Base-by-base conservation (phyloP, 2,113 vertebrate species). In the rabbit (Oryctolagus cuniculus) region DNA sequence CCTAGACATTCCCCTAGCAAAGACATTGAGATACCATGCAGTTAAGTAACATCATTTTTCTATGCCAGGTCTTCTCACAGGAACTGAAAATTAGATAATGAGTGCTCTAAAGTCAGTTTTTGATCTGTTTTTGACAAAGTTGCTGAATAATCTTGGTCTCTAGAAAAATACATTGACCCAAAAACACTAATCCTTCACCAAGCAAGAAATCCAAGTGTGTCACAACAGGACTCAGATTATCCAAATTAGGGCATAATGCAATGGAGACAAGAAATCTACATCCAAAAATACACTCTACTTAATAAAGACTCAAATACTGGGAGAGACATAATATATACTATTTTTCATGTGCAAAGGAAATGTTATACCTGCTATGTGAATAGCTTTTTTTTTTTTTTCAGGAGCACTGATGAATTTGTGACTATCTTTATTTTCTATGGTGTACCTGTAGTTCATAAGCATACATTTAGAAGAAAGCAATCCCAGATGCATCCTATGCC, bases 181-280 rank as follows among this genome's bases (percentile, higher is more conserved):
- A 87, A 53, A 44, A 17, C 90, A 73, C 34, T 19, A 84, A 85
- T 51, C 17, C 85, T 19, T 88, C 64, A 17, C 84, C 89, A 95
- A 96, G 34, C 5, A 93, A 89, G 64, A 95, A 93, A 96, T 83
- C 53, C 3, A 89, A 44, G 44, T 72, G 6, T 69, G 22, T 94
- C 58, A 91, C 9, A 64, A 27, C n/a, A 31, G 85, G 51, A 94
- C 12, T 25, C 38, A 92, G 89, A 36, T 89, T 38, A 89, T 82
- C 25, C 5, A 80, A 83, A 73, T 55, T 74, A 91, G n/a, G 83
- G 24, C 4, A 6, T 69, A 63, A 86, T 81, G 90, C 69, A 64
- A 93, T 36, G 9, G 31, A 87, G 79, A 74, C 34, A 87, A 53
- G 29, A 82, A 83, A 87, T 51, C 87, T n/a, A 69, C 10, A 83